A percentile compares a stretch with the other conserved stretches of the same genome.
These are phyloP conservation scores for Coracopsis vasa DNA, from an alignment of 2,113 vertebrate species.

Conservation along the genomic window DNA sequence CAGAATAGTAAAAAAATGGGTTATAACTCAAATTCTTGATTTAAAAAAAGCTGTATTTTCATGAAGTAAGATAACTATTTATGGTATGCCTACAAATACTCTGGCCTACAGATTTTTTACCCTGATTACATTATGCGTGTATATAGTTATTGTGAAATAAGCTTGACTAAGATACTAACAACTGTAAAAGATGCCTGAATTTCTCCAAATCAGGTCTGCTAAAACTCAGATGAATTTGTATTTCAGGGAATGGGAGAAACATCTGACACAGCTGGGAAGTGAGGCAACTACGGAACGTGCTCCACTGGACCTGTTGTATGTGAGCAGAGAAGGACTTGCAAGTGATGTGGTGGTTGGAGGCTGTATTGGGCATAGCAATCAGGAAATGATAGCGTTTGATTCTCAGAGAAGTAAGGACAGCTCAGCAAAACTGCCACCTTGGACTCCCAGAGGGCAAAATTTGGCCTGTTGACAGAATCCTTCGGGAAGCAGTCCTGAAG, in stretches of 20 bases:
- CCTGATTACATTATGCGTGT: background rate
- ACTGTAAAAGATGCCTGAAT: background rate
- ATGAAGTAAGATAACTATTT: background rate
- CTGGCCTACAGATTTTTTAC: background rate
- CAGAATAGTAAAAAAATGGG: background rate
- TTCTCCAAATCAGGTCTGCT: background rate
- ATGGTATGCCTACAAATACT: background rate
- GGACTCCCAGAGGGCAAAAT: background rate
- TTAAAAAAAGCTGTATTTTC: background rate
- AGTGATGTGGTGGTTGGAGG: background rate
- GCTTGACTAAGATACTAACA: background rate
- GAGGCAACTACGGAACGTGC: background rate
- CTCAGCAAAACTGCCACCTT: background rate
- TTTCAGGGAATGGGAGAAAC: background rate
- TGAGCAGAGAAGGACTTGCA: background rate
- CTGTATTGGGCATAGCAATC: fast-evolving
- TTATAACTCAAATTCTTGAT: background rate
- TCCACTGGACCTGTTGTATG: background rate
- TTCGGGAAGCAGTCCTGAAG: background rate
- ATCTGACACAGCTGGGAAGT: background rate
- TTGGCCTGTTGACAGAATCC: background rate
- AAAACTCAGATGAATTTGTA: background rate
- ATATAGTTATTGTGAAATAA: background rate
- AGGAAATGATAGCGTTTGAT: background rate
- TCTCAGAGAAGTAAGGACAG: background rate